These are phyloP conservation scores for Thinocorus orbignyianus DNA, from an alignment of 2,113 vertebrate genomes.

Conservation along the genomic window DNA sequence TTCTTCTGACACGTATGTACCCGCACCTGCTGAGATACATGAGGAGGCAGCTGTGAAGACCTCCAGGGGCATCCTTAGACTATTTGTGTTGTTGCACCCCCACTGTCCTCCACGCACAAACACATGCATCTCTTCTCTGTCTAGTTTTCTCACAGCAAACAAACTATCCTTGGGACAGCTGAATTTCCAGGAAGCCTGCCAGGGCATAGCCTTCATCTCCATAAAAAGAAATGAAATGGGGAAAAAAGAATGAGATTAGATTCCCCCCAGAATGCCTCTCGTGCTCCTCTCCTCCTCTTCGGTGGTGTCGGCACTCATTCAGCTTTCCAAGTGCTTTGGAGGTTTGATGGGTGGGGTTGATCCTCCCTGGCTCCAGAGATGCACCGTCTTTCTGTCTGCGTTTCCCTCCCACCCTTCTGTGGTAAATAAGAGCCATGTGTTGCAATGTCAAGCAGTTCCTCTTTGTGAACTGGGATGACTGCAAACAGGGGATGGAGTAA, in stretches of 20 bases:
- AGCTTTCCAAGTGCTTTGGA: constrained; percentile 44
- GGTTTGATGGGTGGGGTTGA: constrained; percentile 19
- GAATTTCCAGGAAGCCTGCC: constrained; percentile 78
- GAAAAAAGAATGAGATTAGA: constrained; percentile 44
- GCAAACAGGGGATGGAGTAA: constrained; percentile 55
- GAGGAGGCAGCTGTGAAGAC: neutral
- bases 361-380: constrained; percentile 39
- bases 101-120: neutral
- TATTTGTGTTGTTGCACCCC: neutral
- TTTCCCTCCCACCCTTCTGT: constrained; percentile 20
- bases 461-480: constrained; percentile 67
- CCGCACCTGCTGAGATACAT: neutral
- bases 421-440: constrained; percentile 66
- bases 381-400: neutral
- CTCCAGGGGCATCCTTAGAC: neutral
- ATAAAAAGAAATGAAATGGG: constrained; percentile 77
- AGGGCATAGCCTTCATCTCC: constrained; percentile 72
- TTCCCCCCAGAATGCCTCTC: neutral
- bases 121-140: constrained; percentile 11
- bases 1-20: neutral
- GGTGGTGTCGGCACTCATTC: neutral
- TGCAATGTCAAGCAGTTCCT: constrained; percentile 67
- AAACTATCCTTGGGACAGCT: constrained; percentile 63
- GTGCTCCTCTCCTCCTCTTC: neutral
- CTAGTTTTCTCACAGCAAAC: constrained; percentile 67